phyloP scores from a whole-genome alignment of 2,797 vertebrate genomes.

The Molossus alvarezi region DNA sequence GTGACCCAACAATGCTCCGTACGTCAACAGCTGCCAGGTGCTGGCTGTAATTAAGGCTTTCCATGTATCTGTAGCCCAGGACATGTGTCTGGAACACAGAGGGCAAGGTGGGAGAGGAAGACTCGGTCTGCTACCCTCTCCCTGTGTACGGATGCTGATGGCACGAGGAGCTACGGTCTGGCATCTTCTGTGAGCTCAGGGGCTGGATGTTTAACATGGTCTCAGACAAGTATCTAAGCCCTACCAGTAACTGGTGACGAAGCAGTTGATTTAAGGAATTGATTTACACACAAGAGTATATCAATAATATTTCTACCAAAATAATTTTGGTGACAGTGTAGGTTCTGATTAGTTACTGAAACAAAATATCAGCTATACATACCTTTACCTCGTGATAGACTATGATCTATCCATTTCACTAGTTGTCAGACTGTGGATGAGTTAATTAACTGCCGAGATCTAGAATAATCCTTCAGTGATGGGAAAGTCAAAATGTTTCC shows the following conservation, averaged over 20 bases:
- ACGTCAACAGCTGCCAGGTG: constrained; percentile 89
- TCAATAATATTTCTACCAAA: constrained; percentile 59
- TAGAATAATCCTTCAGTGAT: constrained; percentile 75
- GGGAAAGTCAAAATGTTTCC: constrained; percentile 71
- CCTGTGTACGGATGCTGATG: background rate
- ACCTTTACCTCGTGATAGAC: constrained; percentile 43
- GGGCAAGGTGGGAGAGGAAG: constrained; percentile 86
- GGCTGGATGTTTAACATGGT: background rate
- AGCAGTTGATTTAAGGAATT: constrained; percentile 28
- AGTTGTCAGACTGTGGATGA: constrained; percentile 56
- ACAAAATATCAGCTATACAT: constrained; percentile 58
- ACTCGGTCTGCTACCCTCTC: constrained; percentile 80
- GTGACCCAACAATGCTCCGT: constrained; percentile 82
- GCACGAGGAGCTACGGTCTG: background rate
- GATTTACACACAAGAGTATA: constrained; percentile 34
- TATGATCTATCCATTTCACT: constrained; percentile 21
- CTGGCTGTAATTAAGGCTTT: constrained; percentile 85
- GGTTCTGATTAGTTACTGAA: constrained; percentile 56
- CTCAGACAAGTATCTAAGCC: constrained; percentile 31
- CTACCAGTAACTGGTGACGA: background rate
- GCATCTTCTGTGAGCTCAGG: background rate
- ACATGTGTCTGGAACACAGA: constrained; percentile 84
- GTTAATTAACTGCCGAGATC: constrained; percentile 77
- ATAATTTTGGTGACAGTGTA: constrained; percentile 55
- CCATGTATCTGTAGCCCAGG: constrained; percentile 79